Base-by-base conservation (phyloP, 2,113 vertebrate genomes). In the Ahaetulla prasina region DNA sequence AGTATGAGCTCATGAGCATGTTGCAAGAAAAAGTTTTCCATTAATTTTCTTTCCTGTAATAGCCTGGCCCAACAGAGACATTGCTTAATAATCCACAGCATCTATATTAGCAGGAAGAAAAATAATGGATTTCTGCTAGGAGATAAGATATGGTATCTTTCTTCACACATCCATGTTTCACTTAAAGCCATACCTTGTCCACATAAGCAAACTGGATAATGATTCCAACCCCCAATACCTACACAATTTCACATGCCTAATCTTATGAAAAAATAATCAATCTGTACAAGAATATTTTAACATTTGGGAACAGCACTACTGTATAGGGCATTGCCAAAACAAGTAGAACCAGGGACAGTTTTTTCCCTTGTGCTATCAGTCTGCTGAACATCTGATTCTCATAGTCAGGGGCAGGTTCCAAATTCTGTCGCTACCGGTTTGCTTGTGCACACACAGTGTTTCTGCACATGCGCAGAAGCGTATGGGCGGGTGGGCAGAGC, bases 31-130 rank as follows among this genome's bases (percentile, higher is more conserved):
- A 93, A 93, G 84, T 94, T 96, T 95, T 90, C 91, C 91, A 94
- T 95, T 96, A 91, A 47, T 91, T 80, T 96, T 94, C 91, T 94
- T 93, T 63, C 92, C 92, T 54, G 80, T 94, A 95, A 95, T 95
- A 97, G 94, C 85, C 91, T 49, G 90, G 93, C 93, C 87, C 86
- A 94, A 92, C 95, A 94, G 92, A 95, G 91, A 92, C 68, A 52
- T 92, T 94, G 93, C 68, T 96, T 95, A 95, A 96, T 93, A 97
- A 94, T 93, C 95, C 92, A 60, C 95, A 96, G 92, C 91, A 96
- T 60, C 92, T 94, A 1, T 92, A 92, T 92, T 95, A 95, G 93
- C 91, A 94, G 91, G 93, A 91, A 90, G 93, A 95, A 94, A 91
- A 95, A 93, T 94, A 96, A 97, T 93, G 94, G 91, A 95, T 96